Conservation (phyloP, 2,797 vertebrate species). For the Eutrigla gurnardus region DNA sequence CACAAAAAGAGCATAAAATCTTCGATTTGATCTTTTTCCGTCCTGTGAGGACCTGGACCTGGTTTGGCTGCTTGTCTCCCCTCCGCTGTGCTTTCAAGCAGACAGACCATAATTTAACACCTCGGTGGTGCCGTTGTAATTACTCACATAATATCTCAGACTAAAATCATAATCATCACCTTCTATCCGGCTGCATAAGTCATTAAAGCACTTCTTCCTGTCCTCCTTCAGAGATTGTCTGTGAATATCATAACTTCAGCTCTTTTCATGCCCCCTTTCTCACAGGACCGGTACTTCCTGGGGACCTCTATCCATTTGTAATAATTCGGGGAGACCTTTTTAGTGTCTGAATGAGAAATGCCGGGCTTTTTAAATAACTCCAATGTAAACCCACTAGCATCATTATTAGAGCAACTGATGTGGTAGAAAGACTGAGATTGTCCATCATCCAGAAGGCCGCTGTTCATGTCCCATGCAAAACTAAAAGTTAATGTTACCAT, state of each 20-base stretch:
- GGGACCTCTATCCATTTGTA: background rate
- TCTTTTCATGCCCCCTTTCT: background rate
- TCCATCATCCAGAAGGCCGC: too few species aligned
- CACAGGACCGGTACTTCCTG: background rate
- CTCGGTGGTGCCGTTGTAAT: slow-evolving; percentile 9
- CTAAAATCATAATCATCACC: slow-evolving; percentile 45
- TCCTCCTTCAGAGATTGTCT: slow-evolving; percentile 36
- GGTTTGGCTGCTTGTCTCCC: slow-evolving; percentile 6
- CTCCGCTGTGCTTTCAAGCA: slow-evolving; percentile 25
- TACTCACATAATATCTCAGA: slow-evolving; percentile 29
- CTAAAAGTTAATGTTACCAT: too few species aligned
- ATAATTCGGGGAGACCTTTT: too few species aligned
- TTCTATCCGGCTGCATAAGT: slow-evolving; percentile 28
- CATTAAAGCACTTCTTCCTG: slow-evolving; percentile 31
- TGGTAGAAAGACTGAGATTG: too few species aligned
- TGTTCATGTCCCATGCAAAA: too few species aligned
- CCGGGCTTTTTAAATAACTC: too few species aligned
- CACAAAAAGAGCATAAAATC: slow-evolving; percentile 16
- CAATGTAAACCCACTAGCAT: too few species aligned
- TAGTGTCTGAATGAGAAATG: too few species aligned
- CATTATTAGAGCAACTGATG: too few species aligned
- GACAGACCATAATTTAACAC: slow-evolving; percentile 35
- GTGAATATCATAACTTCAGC: slow-evolving; percentile 18
- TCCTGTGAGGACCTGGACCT: slow-evolving; percentile 3
- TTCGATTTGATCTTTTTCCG: slow-evolving; percentile 19